These are phyloP conservation scores for Drosophila parthenogenetica DNA, from an alignment of 2,888 invertebrate species.

Conservation along the genomic window DNA sequence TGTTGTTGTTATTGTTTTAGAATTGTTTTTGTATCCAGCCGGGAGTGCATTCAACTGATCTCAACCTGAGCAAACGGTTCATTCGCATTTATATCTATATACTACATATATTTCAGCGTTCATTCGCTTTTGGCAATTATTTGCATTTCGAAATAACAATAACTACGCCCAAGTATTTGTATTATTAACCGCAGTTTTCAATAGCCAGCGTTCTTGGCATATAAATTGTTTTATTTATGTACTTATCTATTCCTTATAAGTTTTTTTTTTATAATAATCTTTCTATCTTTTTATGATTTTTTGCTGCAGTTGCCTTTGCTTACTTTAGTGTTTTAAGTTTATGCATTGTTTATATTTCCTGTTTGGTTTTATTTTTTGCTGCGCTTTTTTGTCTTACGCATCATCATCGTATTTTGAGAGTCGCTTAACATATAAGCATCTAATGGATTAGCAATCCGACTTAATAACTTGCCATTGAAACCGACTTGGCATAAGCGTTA, in stretches of 20 bases:
- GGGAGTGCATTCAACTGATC: constrained; percentile 73
- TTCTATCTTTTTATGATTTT: constrained; percentile 18
- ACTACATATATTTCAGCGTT: constrained; percentile 35
- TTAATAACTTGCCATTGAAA: constrained; percentile 64
- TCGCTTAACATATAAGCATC: constrained; percentile 54
- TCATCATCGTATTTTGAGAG: constrained; percentile 56
- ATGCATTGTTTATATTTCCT: constrained; percentile 72
- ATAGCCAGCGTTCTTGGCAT: constrained; percentile 46
- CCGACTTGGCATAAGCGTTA: constrained; percentile 47
- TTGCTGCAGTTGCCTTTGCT: constrained; percentile 31
- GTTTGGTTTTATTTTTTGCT: constrained; percentile 39
- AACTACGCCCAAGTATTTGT: constrained; percentile 58
- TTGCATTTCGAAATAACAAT: constrained; percentile 65
- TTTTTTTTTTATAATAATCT: constrained; percentile 10
- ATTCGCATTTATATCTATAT: constrained; percentile 30
- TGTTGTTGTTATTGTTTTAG: constrained; percentile 12
- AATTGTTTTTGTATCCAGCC: constrained; percentile 44
- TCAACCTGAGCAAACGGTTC: constrained; percentile 41
- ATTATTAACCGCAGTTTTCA: constrained; percentile 60
- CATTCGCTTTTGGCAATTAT: constrained; percentile 67
- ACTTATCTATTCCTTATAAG: constrained; percentile 13
- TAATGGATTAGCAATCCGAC: constrained; percentile 54
- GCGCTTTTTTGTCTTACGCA: constrained; percentile 5
- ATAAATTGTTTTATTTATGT: constrained; percentile 48
- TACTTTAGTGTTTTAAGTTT: constrained; percentile 39